Base-by-base conservation (phyloP, 2,797 vertebrate species). In the Erethizon dorsatum region DNA sequence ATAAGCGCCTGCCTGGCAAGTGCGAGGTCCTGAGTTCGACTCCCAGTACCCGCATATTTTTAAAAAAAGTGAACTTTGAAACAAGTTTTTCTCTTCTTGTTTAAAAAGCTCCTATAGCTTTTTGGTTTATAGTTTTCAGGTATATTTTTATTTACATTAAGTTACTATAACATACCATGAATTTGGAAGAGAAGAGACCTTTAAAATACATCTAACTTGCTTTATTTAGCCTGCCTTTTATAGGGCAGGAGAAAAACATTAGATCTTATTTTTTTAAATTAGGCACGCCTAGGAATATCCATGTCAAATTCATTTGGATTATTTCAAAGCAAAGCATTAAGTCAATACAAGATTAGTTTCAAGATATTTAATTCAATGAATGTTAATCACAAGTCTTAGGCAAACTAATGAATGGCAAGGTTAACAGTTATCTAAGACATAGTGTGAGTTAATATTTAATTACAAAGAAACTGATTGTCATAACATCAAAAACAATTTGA, bases 371-470 rank as follows among this genome's bases (percentile, higher is more conserved):
- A 84, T 65, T 89, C 65, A 85, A 78, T 20, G 20, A 87, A 94
- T 61, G 31, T n/a, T 94, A 90, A 92, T 93, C 71, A 92, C 15
- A 71, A 6, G 33, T 85, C 33, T 89, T 75, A 56, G 28, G 47
- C 47, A 88, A 94, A 94, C 31, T 57, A 88, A 88, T 26, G 82
- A 96, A 56, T 75, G 54, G 45, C 22, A 93, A 94, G 45, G 45
- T 52, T 88, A 67, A 80, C 52, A 77, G 59, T 95, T 91, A 95
- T 57, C n/a, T n/a, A 83, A 95, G 50, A 61, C 61, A 91, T 0
- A 65, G 63, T 83, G 50, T 94, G 18, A 88, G 69, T 84, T 90
- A 91, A 94, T 83, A 91, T 71, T 95, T 79, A 93, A 95, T 94
- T 88, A 95, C 56, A 80, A 84, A 59, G 63, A 90, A 94, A 89